Base-by-base conservation (phyloP, 2,797 vertebrate species). In the Hoplostethus atlanticus region DNA sequence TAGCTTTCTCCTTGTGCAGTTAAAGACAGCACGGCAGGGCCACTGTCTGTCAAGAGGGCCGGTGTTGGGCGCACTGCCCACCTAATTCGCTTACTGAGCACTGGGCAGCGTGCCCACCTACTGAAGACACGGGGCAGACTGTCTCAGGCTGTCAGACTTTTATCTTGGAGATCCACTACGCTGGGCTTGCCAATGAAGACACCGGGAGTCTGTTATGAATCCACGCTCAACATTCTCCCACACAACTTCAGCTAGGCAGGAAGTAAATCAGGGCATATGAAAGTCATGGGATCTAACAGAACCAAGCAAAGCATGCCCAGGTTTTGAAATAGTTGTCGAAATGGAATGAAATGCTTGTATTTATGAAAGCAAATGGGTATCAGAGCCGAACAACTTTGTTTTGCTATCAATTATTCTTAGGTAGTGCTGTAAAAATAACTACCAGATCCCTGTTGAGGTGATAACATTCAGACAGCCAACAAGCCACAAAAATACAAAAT, bases 1-100 rank as follows among this genome's bases (percentile, higher is more conserved):
- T 91, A 89, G 84, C 80, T 76, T 85, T 85, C 80, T 91, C 90
- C 87, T 87, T 85, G 84, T 87, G 80, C 74, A 75, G 85, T 80
- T 91, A 81, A 88, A 87, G 81, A 79, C 30, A 9, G 59, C 80
- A 76, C 79, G 16, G 81, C 86, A 12, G 82, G 86, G 71, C 78
- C 72, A 57, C 83, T 87, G 87, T 90, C 87, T 86, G 86, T 89
- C 89, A 90, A 51, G 61, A 61, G 69, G 79, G 81, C 66, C 75
- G 28, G 76, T 1, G 60, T 53, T 70, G 75, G 86, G 87, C 84
- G 2, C 11, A 0, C 59, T 80, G 88, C 90, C 90, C 84, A 85
- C 75, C 81, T 91, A 79, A 90, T 91, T 90, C 64, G 64, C 85
- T 89, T 84, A 87, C 87, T 74, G 84, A 86, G 84, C 80, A 80